These are phyloP conservation scores for Euschistus heros DNA, from an alignment of 1,140 invertebrate genomes.

Conservation along the genomic window DNA sequence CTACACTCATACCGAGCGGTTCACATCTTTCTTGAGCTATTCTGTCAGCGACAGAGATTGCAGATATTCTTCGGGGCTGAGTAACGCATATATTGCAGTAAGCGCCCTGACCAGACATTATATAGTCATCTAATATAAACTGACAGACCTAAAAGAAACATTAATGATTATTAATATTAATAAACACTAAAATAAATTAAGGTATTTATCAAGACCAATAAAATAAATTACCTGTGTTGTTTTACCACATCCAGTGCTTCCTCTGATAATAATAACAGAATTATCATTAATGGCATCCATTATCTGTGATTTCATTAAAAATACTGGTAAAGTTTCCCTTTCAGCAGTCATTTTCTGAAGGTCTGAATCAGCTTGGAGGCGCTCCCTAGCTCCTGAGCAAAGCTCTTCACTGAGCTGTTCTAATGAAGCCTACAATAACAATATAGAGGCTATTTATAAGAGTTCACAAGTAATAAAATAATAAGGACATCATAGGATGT, in stretches of 20 bases:
- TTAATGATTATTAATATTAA: neutral
- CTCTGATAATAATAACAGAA: slow-evolving; percentile 76
- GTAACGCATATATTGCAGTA: slow-evolving; percentile 84
- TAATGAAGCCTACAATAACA: slow-evolving; percentile 46
- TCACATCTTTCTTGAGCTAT: slow-evolving; percentile 81
- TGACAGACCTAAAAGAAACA: slow-evolving; percentile 65
- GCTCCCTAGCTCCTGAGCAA: slow-evolving; percentile 47
- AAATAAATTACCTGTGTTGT: slow-evolving; percentile 44
- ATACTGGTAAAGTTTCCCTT: slow-evolving; percentile 65
- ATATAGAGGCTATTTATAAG: neutral
- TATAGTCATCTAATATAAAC: slow-evolving; percentile 91
- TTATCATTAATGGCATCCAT: slow-evolving; percentile 77
- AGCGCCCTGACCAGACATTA: slow-evolving; percentile 68
- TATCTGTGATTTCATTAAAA: slow-evolving; percentile 56
- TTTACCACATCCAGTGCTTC: slow-evolving; percentile 89
- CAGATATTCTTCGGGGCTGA: slow-evolving; percentile 88
- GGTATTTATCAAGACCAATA: neutral
- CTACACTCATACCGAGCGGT: slow-evolving; percentile 66
- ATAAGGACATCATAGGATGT: neutral
- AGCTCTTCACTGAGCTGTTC: slow-evolving; percentile 74
- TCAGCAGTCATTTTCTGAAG: slow-evolving; percentile 55
- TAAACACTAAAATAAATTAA: neutral
- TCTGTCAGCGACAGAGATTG: slow-evolving; percentile 85
- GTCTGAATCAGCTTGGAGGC: slow-evolving; percentile 47
- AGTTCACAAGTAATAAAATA: neutral